These are phyloP conservation scores for Lagria hirta DNA, from an alignment of 2,888 invertebrate species.

Conservation along the genomic window DNA sequence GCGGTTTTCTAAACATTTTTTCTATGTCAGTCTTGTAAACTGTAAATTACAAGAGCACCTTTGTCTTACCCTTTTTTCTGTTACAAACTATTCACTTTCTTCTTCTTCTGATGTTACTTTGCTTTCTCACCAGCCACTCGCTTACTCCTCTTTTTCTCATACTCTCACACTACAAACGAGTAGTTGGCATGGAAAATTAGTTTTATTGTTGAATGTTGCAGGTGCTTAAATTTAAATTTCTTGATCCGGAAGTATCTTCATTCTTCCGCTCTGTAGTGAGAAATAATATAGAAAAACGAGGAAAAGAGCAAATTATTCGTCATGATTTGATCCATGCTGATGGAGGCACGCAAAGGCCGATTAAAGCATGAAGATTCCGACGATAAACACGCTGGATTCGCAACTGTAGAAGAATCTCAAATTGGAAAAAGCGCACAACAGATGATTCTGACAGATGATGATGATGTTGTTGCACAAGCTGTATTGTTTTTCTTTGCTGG, in stretches of 20 bases:
- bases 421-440: constrained; percentile 17
- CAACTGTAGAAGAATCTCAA: constrained; percentile 28
- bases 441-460: constrained; percentile 34
- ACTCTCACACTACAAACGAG: constrained; percentile 11
- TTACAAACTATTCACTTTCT: too few relatives aligned
- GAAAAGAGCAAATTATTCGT: constrained; percentile 54
- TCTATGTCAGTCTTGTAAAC: too few relatives aligned
- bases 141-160: too few relatives aligned
- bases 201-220: constrained; percentile 31
- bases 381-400: constrained; percentile 25
- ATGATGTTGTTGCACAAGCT: constrained; percentile 37
- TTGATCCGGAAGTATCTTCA: constrained; percentile 40
- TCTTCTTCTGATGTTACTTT: too few relatives aligned
- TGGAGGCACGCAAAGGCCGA: constrained; percentile 55
- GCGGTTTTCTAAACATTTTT: too few relatives aligned
- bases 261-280: constrained; percentile 54
- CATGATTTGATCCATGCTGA: constrained; percentile 60
- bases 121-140: too few relatives aligned
- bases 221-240: constrained; percentile 42
- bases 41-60: too few relatives aligned
- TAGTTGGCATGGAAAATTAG: too few relatives aligned
- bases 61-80: too few relatives aligned
- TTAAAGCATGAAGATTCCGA: constrained; percentile 37
- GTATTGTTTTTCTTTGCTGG: constrained; percentile 39
- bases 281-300: constrained; percentile 43